A percentile compares a stretch with the other conserved stretches of the same genome.
Conservation (phyloP, 2,113 vertebrate genomes). For the Thalassarche chlororhynchos region DNA sequence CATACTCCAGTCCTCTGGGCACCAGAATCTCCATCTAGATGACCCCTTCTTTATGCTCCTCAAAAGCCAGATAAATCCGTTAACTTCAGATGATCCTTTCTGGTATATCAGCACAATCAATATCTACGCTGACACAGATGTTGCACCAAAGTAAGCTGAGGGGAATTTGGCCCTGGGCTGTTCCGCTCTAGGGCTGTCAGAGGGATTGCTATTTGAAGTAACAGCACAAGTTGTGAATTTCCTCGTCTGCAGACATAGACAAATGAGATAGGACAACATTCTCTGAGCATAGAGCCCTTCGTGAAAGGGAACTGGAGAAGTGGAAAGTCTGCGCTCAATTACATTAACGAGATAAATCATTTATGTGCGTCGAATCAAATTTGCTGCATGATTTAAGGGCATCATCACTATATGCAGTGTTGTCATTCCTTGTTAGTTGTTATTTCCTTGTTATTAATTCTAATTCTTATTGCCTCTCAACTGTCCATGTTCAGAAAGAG, state of each 20-base stretch:
- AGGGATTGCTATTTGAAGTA: background rate
- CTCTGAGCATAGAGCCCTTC: background rate
- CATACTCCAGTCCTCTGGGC: background rate
- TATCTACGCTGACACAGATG: background rate
- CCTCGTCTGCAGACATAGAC: background rate
- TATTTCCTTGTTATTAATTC: conserved; percentile 43
- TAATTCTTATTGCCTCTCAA: conserved; percentile 23
- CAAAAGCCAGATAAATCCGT: background rate
- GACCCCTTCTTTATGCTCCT: background rate
- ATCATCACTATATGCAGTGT: background rate
- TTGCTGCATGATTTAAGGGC: conserved; percentile 18
- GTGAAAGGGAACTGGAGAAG: background rate
- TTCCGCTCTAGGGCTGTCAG: background rate
- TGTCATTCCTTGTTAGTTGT: conserved; percentile 48
- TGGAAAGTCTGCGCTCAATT: background rate
- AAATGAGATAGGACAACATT: background rate
- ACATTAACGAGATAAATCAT: conserved; percentile 21
- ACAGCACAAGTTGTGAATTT: background rate
- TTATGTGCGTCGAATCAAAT: background rate
- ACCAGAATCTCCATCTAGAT: background rate
- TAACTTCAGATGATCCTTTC: background rate
- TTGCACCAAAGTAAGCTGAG: background rate
- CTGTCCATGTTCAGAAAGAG: background rate
- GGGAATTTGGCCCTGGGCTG: background rate
- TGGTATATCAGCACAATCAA: background rate